These are phyloP conservation scores for Latrodectus geometricus DNA, from an alignment of 1,140 invertebrate species.

Conservation along the genomic window DNA sequence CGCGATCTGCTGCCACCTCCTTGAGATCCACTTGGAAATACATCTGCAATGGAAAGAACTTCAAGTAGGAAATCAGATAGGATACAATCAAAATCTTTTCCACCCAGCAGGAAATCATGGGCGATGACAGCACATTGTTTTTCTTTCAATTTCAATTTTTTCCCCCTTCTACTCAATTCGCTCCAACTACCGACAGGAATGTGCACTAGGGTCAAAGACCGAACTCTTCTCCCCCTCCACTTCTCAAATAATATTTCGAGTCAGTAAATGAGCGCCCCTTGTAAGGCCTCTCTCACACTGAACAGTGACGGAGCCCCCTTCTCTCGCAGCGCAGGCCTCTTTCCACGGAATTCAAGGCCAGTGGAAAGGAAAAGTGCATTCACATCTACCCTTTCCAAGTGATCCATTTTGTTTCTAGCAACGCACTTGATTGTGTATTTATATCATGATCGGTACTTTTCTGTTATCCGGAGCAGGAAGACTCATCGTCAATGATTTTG, in stretches of 20 bases:
- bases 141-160: conserved; percentile 30
- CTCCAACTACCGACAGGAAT: conserved; percentile 37
- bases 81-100: conserved; percentile 44
- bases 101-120: conserved; percentile 11
- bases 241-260: conserved; percentile 47
- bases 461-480: no score
- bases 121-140: conserved; percentile 29
- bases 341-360: conserved; percentile 22
- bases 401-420: no score
- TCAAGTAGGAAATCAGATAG: conserved; percentile 21
- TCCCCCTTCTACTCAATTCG: not conserved
- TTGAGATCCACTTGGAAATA: conserved; percentile 25
- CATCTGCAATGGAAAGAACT: conserved; percentile 17
- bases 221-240: conserved; percentile 26
- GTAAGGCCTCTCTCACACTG: conserved; percentile 23
- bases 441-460: no score
- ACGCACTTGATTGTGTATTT: no score
- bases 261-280: not conserved
- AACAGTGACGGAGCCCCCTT: conserved; percentile 21
- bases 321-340: conserved; percentile 31
- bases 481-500: no score
- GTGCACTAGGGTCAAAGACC: conserved; percentile 45
- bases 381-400: not conserved
- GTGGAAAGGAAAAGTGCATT: conserved; percentile 32
- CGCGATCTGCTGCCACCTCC: not conserved